Base-by-base conservation (phyloP, 1,140 invertebrate genomes). In the Halesus radiatus region DNA sequence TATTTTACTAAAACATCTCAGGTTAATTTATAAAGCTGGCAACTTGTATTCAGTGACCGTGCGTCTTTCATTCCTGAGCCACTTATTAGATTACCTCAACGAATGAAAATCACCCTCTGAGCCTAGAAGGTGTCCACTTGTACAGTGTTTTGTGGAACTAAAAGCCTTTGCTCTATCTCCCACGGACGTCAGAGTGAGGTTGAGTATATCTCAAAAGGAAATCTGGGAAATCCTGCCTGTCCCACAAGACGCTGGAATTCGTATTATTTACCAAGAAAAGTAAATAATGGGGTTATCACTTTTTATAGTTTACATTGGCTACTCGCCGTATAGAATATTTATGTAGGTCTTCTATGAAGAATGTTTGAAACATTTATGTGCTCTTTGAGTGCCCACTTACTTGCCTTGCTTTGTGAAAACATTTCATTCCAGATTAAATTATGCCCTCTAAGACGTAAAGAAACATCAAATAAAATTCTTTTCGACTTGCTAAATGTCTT, bases 61-160 rank as follows among this genome's bases (percentile, higher is more conserved):
- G 37, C 37, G 5, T 13, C 37, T 45, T 45, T 45, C 37, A 45
- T 45, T 45, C 13, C 37, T 45, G 37, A 10, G 10, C 37, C 58
- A 23, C 58, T 23, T 26, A 60, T 60, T 23, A 60, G 20, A 60
- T 60, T 56, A 56, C n/a, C n/a, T 56, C 54, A 60, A 60, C 13
- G 58, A 22, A 22, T 60, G 16, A 32, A 68, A 68, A 68, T 68
- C 64, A 37, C 29, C 29, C 10, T 32, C 29, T 50, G 32, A 68
- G 32, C 37, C 32, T 32, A 50, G n/a, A n/a, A 54, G 45, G 68
- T 72, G 45, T 53, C 26, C 68, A 72, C 68, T 72, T 23, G 45
- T 37, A 18, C 50, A 52, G 23, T 72, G 68, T 72, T 72, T 72
- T 72, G 18, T 29, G 68, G 53, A 72, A 52, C 68, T 72, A 72